These are phyloP conservation scores for Rambutsinella grinnellia DNA, from an alignment of 2,888 invertebrate genomes.

Conservation along the genomic window DNA sequence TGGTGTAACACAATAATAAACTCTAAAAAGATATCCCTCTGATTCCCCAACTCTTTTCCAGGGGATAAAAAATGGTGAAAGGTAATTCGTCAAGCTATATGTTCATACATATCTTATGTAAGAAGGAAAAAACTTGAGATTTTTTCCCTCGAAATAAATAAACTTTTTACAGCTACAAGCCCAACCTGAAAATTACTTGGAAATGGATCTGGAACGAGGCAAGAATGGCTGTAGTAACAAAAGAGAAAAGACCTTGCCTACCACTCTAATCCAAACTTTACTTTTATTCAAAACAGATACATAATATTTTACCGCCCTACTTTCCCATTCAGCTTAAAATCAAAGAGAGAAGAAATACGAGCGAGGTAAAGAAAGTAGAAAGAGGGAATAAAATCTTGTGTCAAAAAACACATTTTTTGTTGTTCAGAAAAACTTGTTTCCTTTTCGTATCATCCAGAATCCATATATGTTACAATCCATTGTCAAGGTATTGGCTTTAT, in stretches of 20 bases:
- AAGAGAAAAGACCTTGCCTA: not conserved
- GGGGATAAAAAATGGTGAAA: not conserved
- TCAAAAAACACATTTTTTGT: not conserved
- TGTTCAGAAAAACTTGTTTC: not conserved
- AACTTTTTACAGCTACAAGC: not conserved
- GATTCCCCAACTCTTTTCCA: not conserved
- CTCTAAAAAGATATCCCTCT: conserved; percentile 8
- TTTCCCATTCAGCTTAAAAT: not conserved
- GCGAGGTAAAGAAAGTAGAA: not conserved
- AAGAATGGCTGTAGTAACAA: conserved; percentile 4
- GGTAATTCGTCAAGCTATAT: not conserved
- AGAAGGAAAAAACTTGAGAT: not conserved
- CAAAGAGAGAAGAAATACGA: conserved; percentile 1
- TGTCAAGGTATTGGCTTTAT: not conserved
- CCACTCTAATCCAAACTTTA: not conserved
- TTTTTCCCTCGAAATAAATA: not conserved
- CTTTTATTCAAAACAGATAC: not conserved
- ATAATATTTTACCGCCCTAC: not conserved
- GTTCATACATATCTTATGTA: not conserved
- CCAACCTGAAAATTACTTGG: conserved; percentile 22
- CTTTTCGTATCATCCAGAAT: not conserved
- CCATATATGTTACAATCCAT: not conserved
- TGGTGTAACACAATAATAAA: not conserved
- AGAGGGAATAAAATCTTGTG: not conserved
- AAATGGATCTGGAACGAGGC: conserved; percentile 26